Base-by-base conservation (phyloP, 2,797 vertebrate species). In the Orientallactaga sibirica region DNA sequence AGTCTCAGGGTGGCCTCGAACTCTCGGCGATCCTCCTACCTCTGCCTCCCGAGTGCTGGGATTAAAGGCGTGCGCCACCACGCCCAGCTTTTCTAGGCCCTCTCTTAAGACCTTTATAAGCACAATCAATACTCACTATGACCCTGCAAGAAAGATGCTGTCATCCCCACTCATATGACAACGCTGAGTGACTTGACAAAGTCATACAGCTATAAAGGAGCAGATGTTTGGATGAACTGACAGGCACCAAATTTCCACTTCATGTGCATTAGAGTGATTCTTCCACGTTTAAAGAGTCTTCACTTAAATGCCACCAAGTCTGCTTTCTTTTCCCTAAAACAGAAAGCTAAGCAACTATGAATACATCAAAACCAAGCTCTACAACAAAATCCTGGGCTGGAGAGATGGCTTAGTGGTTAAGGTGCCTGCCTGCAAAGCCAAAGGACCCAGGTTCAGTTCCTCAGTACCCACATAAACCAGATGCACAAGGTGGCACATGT, bases 251-350 rank as follows among this genome's bases (percentile, higher is more conserved):
- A 64, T 61, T 71, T 86, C 68, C 77, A 15, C 70, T 81, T 75
- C 27, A 14, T 37, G 18, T 77, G 18, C n/a, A 61, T 62, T 16
- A 5, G 10, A 84, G 20, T 33, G 66, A 90, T 73, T 85, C 18
- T 75, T 71, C 16, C 73, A 75, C 27, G 22, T 68, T 94, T 84
- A 62, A 27, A 48, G 82, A 29, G 27, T 7, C 12, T 83, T 91
- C 76, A 16, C 73, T 92, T 90, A 77, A 25, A 4, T 81, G 25
- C 68, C 10, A 14, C 22, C 71, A 66, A 25, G 41, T 83, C 80
- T 80, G 8, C 12, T 93, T 93, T 88, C 52, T 16, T 93, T 93
- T 86, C 41, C 55, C 74, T 86, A n/a, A 88, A 88, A 91, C 79
- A 85, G 67, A 68, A 83, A 79, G 43, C 5, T 83, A 91, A 83